Evolutionary conservation across 2,797 vertebrate species (phyloP), one percentile per base, ranked within the genome.

Genomic region (Podarcis siculus): DNA sequence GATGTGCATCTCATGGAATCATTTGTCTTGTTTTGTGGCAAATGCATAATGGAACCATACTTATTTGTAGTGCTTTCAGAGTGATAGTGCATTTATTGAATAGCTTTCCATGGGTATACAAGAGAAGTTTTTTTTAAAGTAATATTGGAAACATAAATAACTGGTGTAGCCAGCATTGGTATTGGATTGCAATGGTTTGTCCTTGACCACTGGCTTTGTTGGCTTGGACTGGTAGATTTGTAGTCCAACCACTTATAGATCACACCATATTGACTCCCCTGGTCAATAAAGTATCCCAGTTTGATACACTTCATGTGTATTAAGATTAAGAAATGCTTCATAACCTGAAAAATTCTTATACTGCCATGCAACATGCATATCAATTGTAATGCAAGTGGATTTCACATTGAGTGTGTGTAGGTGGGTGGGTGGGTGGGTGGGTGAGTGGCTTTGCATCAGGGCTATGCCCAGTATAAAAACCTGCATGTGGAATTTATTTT

Each of bases 11-110:
- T 92, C 64, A 69, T 76, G 17, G 27, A 78, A 1, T 92, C 89
- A 94, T 93, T 94, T 92, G 90, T 93, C 89, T 83, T 45, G 10
- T 76, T 91, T 87, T 79, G 23, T 89, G 89, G 80, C 86, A 93
- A 89, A 55, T 84, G 69, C 72, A 85, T 76, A 94, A 95, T 73
- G 27, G 66, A 86, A 87, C 86, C 83, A 89, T 84, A 71, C 86
- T 93, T 82, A 72, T 85, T 90, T 82, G 55, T 77, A 90, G 67
- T 77, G 30, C 86, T 91, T 82, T 83, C 78, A 45, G 69, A 17
- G 8, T 32, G 7, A 85, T 35, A 15, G 58, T 67, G 5, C n/a
- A 73, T 80, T 76, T 85, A 81, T 55, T 69, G 19, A 75, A 71
- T 58, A 69, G 45, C 4, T 42, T 76, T 83, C 75, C 37, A 27